Percentiles rank a stretch among this genome's conserved stretches.
phyloP scores from a whole-genome alignment of 2,888 invertebrate species.

The Acronicta leporina region DNA sequence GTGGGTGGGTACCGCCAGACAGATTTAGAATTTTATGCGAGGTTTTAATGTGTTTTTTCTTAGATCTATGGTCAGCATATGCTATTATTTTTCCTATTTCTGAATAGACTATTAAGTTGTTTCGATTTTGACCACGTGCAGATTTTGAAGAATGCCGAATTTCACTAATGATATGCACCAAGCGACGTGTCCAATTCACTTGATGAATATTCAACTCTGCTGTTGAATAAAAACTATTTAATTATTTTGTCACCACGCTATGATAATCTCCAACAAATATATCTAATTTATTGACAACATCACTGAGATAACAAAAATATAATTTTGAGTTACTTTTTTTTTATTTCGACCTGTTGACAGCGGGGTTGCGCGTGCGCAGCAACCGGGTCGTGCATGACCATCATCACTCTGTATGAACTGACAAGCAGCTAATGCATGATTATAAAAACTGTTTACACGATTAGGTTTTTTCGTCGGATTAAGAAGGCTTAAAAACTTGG shows the following conservation, averaged over 20 bases:
- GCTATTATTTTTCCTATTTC: constrained; percentile 44
- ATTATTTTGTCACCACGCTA: constrained; percentile 26
- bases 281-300: constrained; percentile 6
- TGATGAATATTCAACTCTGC: constrained; percentile 35
- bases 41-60: constrained; percentile 65
- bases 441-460: constrained; percentile 54
- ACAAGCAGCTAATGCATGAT: constrained; percentile 79
- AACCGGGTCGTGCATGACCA: constrained; percentile 67
- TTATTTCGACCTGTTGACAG: constrained; percentile 72
- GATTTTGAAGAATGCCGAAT: constrained; percentile 36
- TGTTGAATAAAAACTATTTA: constrained; percentile 28
- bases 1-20: constrained; percentile 79
- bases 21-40: constrained; percentile 78
- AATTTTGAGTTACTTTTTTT: constrained; percentile 52
- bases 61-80: constrained; percentile 45
- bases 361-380: constrained; percentile 61
- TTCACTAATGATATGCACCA: constrained; percentile 36
- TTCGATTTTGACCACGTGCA: constrained; percentile 46
- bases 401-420: constrained; percentile 69
- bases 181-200: constrained; percentile 25
- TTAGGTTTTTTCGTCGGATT: constrained; percentile 34
- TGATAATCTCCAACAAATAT: constrained; percentile 16
- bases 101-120: constrained; percentile 36
- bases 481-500: constrained; percentile 46
- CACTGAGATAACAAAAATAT: constrained; percentile 23